Base-by-base conservation (phyloP, 2,113 vertebrate species). In the Pelobates fuscus region DNA sequence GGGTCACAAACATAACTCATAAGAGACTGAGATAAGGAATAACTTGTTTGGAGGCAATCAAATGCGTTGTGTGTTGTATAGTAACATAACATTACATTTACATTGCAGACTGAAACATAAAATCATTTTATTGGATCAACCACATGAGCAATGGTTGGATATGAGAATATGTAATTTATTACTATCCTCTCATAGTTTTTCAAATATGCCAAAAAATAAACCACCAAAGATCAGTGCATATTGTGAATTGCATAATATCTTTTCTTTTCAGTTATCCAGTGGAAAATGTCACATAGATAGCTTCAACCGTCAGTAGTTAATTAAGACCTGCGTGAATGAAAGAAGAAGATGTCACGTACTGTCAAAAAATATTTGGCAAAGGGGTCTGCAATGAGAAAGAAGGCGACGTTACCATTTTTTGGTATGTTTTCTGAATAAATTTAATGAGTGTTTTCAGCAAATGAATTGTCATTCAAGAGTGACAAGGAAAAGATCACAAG, bases 151-250 rank as follows among this genome's bases (percentile, higher is more conserved):
- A 49, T 49, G 44, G 44, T 17, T 11, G 12, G 12, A 49, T 49
- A 14, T 49, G 44, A 49, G 17, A 11, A 4, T n/a, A 49, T 49
- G 10, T 14, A 49, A 44, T 84, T 85, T 83, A 80, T 87, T 83
- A 81, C 70, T 64, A 58, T 71, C 77, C 46, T 64, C 81, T 82
- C 85, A 85, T 82, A 80, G 84, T 82, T 79, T 46, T 46, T 71
- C 37, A 71, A 59, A 71, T 61, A 25, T 46, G 24, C 69, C 57
- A 46, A 71, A 61, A 60, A n/a, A 61, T 3, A 71, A 55, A 71
- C 44, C 57, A 71, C 23, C 37, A 41, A 25, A 71, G 29, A 61
- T 37, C 32, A 60, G 69, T 71, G 69, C 69, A 71, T 61, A 71
- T 60, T 61, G n/a, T 43, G 55, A 61, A 60, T 60, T 27, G 57